Percentiles rank a stretch among this genome's conserved stretches.
phyloP scores from a whole-genome alignment of 2,113 vertebrate species.

The Nyctibius bracteatus region DNA sequence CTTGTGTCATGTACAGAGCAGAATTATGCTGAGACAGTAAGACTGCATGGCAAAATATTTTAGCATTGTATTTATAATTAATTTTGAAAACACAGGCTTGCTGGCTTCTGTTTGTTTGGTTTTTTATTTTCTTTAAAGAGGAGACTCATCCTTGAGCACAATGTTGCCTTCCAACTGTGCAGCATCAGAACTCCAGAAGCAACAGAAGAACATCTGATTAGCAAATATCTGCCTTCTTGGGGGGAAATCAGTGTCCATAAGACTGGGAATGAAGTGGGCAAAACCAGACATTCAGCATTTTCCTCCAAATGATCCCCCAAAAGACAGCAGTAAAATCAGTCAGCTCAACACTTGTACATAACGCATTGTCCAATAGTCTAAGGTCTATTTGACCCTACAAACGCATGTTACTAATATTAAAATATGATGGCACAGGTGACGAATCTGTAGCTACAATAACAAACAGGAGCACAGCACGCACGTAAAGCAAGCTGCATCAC shows the following conservation, averaged over 20 bases:
- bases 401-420: not conserved
- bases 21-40: not conserved
- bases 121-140: not conserved
- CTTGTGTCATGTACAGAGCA: not conserved
- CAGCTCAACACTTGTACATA: not conserved
- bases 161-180: not conserved
- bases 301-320: not conserved
- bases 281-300: not conserved
- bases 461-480: not conserved
- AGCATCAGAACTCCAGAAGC: not conserved
- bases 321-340: not conserved
- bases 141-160: not conserved
- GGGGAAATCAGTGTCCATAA: not conserved
- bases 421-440: not conserved
- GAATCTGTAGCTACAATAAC: not conserved
- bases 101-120: not conserved
- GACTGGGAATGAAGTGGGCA: not conserved
- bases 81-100: not conserved
- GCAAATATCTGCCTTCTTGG: not conserved
- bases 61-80: not conserved
- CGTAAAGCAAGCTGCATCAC: not conserved
- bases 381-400: not conserved
- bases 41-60: not conserved
- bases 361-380: accelerated
- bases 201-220: not conserved